Conservation (phyloP, 2,113 vertebrate genomes). For the Anthoscopus minutus region DNA sequence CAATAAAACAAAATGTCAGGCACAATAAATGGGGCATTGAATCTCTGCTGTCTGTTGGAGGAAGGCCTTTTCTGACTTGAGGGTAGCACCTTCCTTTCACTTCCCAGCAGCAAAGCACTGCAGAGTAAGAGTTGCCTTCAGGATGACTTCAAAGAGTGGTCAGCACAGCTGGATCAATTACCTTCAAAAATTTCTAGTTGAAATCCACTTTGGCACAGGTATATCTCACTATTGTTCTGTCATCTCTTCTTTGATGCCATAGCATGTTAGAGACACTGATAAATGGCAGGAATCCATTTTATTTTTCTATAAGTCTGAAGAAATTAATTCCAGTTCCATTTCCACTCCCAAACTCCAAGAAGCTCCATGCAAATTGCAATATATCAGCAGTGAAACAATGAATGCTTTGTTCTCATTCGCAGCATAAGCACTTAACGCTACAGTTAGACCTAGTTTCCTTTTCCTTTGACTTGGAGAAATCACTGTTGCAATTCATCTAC, state of each 20-base stretch:
- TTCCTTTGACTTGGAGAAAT: not conserved
- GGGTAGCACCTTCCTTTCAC: not conserved
- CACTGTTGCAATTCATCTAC: not conserved
- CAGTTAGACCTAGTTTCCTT: not conserved
- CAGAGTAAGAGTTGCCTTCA: not conserved
- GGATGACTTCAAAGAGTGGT: not conserved
- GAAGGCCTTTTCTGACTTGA: not conserved
- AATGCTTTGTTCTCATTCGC: not conserved
- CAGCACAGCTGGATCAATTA: not conserved
- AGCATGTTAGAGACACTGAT: not conserved
- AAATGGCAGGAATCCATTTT: not conserved
- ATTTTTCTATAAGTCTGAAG: not conserved
- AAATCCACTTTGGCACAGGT: not conserved
- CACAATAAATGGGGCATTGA: conserved; percentile 21
- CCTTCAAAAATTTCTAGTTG: not conserved
- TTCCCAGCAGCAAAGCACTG: not conserved
- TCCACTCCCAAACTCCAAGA: not conserved
- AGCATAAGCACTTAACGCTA: not conserved
- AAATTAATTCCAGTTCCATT: not conserved
- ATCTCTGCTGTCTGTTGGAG: not conserved
- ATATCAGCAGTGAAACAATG: not conserved
- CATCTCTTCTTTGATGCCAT: not conserved
- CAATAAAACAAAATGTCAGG: conserved; percentile 45
- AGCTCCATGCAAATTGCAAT: not conserved
- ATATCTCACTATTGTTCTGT: not conserved